Evolutionary conservation across 2,113 vertebrate species (phyloP), one percentile per base, ranked within the genome.

Genomic region (Gobiocypris rarus): DNA sequence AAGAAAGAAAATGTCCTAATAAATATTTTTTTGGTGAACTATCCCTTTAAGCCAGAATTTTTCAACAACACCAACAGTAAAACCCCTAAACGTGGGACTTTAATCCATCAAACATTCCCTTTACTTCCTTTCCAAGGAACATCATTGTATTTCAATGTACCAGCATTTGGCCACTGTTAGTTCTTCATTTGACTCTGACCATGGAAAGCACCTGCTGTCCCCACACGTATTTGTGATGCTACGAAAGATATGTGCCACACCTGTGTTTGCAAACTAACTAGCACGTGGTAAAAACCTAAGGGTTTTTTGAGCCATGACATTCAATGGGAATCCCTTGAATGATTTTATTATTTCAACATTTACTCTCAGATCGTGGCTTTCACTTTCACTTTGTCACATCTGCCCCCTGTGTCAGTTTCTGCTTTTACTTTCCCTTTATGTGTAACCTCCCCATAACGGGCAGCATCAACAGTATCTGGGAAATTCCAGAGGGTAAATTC

Each of bases 141-240:
- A 71, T 13, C 13, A 4, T 2, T 45, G 41, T 13, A 15, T 71
- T 71, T 71, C 22, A 71, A 11, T 71, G 22, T 22, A 45, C 69
- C n/a, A 71, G 41, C 41, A 71, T 41, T 15, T 22, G 24, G 69
- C 19, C 31, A n/a, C n/a, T 34, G 3, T 11, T 22, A 24, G 10
- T 43, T 74, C 34, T 2, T 5, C 2, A 71, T 58, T 7, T 75
- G 34, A 75, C 75, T 31, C 52, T 67, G 28, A 75, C 2, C 13
- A 22, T 83, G 84, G 87, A 88, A 88, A 83, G 75, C 63, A 88
- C 87, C 87, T 86, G 63, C 81, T 17, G 9, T 83, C 8, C 86
- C 84, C 76, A 65, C 22, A 9, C 3, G 5, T 65, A 34, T 14
- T 8, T 1, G 17, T 67, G n/a, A 38, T 34, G 11, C 28, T 58